Evolutionary conservation across 2,113 vertebrate species (phyloP), one percentile per base, ranked within the genome.

Genomic region (Catharus minimus): DNA sequence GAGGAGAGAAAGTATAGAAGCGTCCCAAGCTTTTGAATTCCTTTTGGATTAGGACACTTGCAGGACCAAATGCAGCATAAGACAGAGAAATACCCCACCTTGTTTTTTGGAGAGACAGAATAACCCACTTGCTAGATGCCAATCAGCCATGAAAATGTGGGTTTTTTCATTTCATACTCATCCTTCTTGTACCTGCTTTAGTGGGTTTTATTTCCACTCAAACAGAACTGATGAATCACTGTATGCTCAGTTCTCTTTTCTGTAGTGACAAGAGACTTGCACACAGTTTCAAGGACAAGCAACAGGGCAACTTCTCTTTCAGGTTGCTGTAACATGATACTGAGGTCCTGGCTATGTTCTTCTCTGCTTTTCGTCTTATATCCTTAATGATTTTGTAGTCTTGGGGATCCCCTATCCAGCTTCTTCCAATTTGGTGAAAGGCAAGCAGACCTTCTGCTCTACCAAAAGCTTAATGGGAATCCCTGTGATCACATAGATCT

Each of bases 131-230:
- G 33, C 15, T 11, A 46, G 19, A 44, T 75, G 30, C 32, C 0
- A 0, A 0, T 33, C 57, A 75, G 20, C 30, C 18, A 20, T 32
- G 26, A 65, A 72, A 64, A 50, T 0, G 6, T 32, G 7, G 1
- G 7, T 1, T n/a, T 41, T 64, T 64, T n/a, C 26, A 72, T 16
- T 32, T 80, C 18, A 43, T 56, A 43, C 3, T 16, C 30, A 56
- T 65, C 5, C 4, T 76, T 18, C 20, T 67, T 26, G 5, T 8
- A 72, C 9, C 13, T 86, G 12, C 16, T 4, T 57, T 33, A 60
- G 16, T 43, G 11, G 7, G 13, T 21, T 50, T 64, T 50, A 28
- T 41, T 80, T 82, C 39, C 11, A 19, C 28, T 72, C 64, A 36
- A 15, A n/a, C 5, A 53, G 20, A 32, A 14, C 5, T 1, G 2